phyloP scores from a whole-genome alignment of 1,140 invertebrate genomes.

The Drosophila parabipectinata region DNA sequence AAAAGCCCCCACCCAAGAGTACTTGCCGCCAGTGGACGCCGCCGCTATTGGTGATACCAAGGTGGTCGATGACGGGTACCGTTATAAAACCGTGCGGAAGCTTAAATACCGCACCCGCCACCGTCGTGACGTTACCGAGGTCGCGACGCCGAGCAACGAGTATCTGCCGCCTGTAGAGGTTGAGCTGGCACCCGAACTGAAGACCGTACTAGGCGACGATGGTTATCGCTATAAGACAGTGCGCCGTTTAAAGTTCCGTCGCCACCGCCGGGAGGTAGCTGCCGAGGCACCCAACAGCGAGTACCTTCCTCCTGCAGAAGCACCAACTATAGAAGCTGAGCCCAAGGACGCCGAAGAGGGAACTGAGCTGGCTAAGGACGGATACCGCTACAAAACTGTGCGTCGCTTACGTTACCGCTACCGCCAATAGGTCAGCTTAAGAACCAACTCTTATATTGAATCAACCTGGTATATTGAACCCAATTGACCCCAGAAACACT shows the following conservation, averaged over 20 bases:
- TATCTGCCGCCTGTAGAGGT: constrained; percentile 76
- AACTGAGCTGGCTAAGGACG: constrained; percentile 73
- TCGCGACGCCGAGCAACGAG: constrained; percentile 62
- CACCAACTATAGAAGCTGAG: constrained; percentile 25
- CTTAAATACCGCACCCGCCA: constrained; percentile 67
- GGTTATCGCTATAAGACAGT: constrained; percentile 79
- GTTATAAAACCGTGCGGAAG: constrained; percentile 65
- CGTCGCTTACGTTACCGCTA: constrained; percentile 74
- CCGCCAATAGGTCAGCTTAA: constrained; percentile 55
- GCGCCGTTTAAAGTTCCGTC: constrained; percentile 71
- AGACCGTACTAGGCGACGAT: constrained; percentile 67
- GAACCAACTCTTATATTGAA: background rate
- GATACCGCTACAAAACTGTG: constrained; percentile 80
- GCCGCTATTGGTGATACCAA: constrained; percentile 54
- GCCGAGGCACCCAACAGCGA: constrained; percentile 63
- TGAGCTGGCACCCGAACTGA: constrained; percentile 70
- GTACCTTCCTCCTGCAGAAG: constrained; percentile 70
- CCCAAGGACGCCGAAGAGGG: constrained; percentile 55
- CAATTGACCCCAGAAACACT: constrained; percentile 78
- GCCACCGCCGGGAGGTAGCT: constrained; percentile 67
- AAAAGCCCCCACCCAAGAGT: constrained; percentile 54
- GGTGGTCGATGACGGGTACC: constrained; percentile 69
- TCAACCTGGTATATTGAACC: constrained; percentile 60
- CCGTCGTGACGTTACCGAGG: constrained; percentile 74
- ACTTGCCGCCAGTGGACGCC: constrained; percentile 62